Evolutionary conservation across 2,113 vertebrate species (phyloP).

Genomic region (Amphiprion ocellaris): DNA sequence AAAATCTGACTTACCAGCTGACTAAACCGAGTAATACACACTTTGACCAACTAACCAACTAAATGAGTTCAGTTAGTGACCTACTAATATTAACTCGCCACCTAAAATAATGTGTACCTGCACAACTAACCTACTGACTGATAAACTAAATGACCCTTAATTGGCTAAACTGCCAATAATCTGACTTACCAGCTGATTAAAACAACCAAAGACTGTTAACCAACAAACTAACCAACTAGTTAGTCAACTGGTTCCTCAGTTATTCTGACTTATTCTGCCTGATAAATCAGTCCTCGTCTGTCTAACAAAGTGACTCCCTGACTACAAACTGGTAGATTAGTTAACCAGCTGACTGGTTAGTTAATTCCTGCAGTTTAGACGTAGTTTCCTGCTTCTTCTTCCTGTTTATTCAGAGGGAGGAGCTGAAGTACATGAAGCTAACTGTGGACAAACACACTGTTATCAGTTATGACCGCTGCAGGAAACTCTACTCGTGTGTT

Average conservation of each 20-base stretch:
- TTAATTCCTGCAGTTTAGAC: constrained; percentile 6
- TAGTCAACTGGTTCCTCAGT: too few relatives aligned
- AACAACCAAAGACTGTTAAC: too few relatives aligned
- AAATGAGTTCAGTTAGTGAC: too few relatives aligned
- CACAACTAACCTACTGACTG: too few relatives aligned
- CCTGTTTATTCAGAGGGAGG: constrained; percentile 59
- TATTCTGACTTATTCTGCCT: neutral
- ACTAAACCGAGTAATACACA: too few relatives aligned
- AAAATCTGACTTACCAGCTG: too few relatives aligned
- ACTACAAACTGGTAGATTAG: neutral
- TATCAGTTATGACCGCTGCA: constrained; percentile 28
- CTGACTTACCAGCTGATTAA: too few relatives aligned
- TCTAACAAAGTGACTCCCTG: neutral
- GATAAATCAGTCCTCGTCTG: neutral
- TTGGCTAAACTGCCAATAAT: too few relatives aligned
- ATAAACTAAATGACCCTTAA: too few relatives aligned
- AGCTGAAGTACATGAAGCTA: constrained; percentile 20
- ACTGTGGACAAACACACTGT: neutral
- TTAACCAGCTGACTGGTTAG: neutral
- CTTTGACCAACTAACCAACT: too few relatives aligned
- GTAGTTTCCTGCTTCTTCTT: constrained; percentile 3
- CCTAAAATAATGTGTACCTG: too few relatives aligned
- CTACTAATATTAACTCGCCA: too few relatives aligned
- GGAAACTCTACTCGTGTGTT: neutral
- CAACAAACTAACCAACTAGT: neutral